A percentile compares a stretch with the other conserved stretches of the same genome.
Conservation (phyloP, 2,113 vertebrate genomes). For the Fulica atra region DNA sequence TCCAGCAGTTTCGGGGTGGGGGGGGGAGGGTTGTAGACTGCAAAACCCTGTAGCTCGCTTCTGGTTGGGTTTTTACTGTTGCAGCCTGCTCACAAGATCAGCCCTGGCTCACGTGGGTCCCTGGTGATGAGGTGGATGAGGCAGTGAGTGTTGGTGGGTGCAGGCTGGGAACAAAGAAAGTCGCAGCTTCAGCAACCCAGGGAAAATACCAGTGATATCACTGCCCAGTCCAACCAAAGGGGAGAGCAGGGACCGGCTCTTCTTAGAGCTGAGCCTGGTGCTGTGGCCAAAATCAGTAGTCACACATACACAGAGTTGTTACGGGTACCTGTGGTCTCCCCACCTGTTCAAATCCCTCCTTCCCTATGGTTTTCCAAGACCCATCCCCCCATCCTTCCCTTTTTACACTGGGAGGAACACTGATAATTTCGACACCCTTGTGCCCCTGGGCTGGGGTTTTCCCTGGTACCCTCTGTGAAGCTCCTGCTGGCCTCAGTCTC, state of each 20-base stretch:
- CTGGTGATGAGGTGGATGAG: neutral
- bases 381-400: neutral
- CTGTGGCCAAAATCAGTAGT: neutral
- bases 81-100: neutral
- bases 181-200: neutral
- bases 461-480: neutral
- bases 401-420: neutral
- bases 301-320: neutral
- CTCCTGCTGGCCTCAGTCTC: neutral
- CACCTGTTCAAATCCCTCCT: neutral
- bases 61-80: neutral
- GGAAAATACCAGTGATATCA: neutral
- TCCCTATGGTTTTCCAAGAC: neutral
- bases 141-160: neutral
- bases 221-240: neutral
- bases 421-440: accelerated
- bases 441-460: accelerated
- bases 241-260: neutral
- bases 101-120: neutral
- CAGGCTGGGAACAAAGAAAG: neutral
- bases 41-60: neutral
- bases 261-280: neutral
- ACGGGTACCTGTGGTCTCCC: neutral
- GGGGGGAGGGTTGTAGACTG: neutral
- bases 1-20: neutral